A percentile compares a stretch with the other conserved stretches of the same genome.
Evolutionary conservation across 2,797 vertebrate genomes (phyloP).

Genomic region (Scolopax bukidnonensis): DNA sequence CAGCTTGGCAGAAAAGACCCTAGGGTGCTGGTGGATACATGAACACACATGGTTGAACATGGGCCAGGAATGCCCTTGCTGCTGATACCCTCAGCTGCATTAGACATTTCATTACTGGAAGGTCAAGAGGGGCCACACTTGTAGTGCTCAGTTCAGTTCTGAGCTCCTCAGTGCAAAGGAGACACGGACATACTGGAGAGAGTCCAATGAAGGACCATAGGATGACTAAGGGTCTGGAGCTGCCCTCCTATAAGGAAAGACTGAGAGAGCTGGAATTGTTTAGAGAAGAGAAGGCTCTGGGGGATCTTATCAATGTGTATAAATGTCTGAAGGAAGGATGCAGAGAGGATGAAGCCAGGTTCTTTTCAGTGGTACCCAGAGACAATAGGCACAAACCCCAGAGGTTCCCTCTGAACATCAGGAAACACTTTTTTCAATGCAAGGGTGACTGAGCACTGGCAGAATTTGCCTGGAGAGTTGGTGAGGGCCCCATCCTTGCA

Average conservation of each 20-base stretch:
- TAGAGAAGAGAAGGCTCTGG: background rate
- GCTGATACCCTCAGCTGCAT: background rate
- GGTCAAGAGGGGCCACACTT: background rate
- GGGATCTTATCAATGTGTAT: background rate
- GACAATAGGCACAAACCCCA: rapidly evolving
- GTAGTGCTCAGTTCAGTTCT: background rate
- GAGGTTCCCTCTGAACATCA: background rate
- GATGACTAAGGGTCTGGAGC: background rate
- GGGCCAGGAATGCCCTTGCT: background rate
- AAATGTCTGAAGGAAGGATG: background rate
- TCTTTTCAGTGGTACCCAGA: background rate
- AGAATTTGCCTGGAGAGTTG: background rate
- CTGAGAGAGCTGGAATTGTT: background rate
- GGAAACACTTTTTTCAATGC: background rate
- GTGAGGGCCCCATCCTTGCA: background rate
- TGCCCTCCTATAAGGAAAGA: background rate
- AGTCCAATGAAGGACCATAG: background rate
- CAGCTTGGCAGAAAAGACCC: background rate
- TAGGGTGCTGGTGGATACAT: background rate
- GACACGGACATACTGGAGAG: background rate
- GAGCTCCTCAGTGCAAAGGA: background rate
- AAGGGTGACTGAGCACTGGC: background rate
- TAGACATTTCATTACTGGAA: background rate
- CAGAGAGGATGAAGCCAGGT: background rate
- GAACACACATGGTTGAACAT: background rate